Percentiles rank a stretch among this genome's conserved stretches.
These are phyloP conservation scores for Meliscaeva auricollis DNA, from an alignment of 2,888 invertebrate genomes.

Conservation along the genomic window DNA sequence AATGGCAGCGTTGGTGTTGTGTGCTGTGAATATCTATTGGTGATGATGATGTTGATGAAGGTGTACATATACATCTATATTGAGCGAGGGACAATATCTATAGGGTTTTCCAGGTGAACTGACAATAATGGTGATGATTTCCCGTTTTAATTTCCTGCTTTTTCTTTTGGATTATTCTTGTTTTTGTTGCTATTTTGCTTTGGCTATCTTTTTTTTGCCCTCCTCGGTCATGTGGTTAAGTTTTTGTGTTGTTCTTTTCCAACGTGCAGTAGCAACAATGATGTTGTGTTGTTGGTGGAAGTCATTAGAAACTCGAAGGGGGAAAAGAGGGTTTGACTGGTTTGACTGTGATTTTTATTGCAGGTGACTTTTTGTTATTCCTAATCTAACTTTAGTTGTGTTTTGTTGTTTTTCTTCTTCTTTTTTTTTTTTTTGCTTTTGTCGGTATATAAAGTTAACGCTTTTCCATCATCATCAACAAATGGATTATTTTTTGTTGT, in stretches of 20 bases:
- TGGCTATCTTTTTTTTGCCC: constrained; percentile 57
- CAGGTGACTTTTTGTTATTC: constrained; percentile 61
- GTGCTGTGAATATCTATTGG: constrained; percentile 6
- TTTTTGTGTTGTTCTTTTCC: constrained; percentile 34
- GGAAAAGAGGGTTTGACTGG: constrained; percentile 36
- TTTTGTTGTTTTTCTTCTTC: constrained; percentile 32
- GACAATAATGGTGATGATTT: constrained; percentile 56
- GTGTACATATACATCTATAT: no score
- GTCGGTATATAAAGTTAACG: constrained; percentile 44
- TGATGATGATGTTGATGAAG: constrained; percentile 14
- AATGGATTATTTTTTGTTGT: constrained; percentile 42
- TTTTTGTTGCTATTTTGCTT: constrained; percentile 61
- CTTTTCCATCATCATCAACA: constrained; percentile 45
- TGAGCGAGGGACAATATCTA: constrained; percentile 6
- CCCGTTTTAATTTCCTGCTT: constrained; percentile 65
- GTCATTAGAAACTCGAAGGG: constrained; percentile 50
- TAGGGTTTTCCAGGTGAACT: constrained; percentile 70
- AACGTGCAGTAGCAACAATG: constrained; percentile 11
- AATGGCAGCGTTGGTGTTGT: constrained; percentile 52
- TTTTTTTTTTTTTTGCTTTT: background rate
- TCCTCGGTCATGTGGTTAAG: constrained; percentile 54
- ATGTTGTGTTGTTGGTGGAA: constrained; percentile 37
- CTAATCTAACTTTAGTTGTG: constrained; percentile 17
- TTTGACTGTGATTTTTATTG: constrained; percentile 65
- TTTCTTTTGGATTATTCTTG: constrained; percentile 52